Evolutionary conservation across 2,113 vertebrate genomes (phyloP).

Genomic region (Menura novaehollandiae): DNA sequence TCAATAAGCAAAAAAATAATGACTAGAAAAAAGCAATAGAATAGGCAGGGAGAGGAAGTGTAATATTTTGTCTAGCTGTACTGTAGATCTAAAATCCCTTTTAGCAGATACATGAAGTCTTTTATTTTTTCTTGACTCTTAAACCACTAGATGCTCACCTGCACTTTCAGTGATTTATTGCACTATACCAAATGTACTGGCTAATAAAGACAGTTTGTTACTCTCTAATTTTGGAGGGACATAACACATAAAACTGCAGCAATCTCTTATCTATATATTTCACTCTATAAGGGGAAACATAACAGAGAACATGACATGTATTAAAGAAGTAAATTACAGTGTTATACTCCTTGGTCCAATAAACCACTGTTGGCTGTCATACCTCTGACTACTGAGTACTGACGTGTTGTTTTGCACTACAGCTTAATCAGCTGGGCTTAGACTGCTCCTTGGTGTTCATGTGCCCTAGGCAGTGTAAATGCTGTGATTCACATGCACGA

Average conservation of each 20-base stretch:
- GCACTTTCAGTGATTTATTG: slow-evolving; percentile 69
- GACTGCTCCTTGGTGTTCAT: not conserved
- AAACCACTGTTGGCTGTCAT: slow-evolving; percentile 67
- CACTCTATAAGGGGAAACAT: slow-evolving; percentile 69
- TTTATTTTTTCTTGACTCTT: slow-evolving; percentile 64
- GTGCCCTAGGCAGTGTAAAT: slow-evolving; percentile 48
- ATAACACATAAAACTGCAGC: slow-evolving; percentile 57
- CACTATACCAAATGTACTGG: slow-evolving; percentile 49
- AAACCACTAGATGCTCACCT: slow-evolving; percentile 61
- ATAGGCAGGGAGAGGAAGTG: slow-evolving; percentile 29
- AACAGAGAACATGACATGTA: slow-evolving; percentile 66
- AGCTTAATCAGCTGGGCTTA: slow-evolving; percentile 66
- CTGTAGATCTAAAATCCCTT: slow-evolving; percentile 55
- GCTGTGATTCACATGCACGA: slow-evolving; percentile 51
- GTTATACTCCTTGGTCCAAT: slow-evolving; percentile 67
- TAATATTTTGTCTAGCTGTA: slow-evolving; percentile 51
- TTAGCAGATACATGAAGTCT: slow-evolving; percentile 54
- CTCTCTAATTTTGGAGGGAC: slow-evolving; percentile 71
- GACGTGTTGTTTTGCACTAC: slow-evolving; percentile 62
- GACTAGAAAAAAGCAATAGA: slow-evolving; percentile 30
- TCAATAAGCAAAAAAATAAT: slow-evolving; percentile 49
- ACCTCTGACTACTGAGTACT: slow-evolving; percentile 46
- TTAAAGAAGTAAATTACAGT: slow-evolving; percentile 76
- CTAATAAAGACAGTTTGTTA: slow-evolving; percentile 76
- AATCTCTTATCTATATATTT: slow-evolving; percentile 68